phyloP scores from a whole-genome alignment of 2,888 invertebrate species.

The Dryobota labecula region DNA sequence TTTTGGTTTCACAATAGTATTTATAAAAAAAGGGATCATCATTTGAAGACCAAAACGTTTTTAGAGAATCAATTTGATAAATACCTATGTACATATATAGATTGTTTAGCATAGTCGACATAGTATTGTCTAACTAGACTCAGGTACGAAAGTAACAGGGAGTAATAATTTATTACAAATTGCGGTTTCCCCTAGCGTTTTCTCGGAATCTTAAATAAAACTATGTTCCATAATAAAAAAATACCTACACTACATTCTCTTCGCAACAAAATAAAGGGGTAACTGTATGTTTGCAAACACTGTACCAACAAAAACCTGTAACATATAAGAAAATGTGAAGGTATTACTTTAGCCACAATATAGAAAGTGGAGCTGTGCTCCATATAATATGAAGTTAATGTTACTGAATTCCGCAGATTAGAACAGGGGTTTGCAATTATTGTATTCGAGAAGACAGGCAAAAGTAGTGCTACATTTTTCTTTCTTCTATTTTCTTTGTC shows the following conservation, averaged over 20 bases:
- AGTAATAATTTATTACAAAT: conserved; percentile 39
- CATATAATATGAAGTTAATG: conserved; percentile 58
- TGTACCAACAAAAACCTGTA: conserved; percentile 51
- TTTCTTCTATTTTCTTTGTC: conserved; percentile 15
- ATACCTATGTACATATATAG: no score
- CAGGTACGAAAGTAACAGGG: conserved; percentile 4
- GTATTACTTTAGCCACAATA: conserved; percentile 53
- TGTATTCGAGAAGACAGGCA: conserved; percentile 37
- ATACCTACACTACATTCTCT: conserved; percentile 43
- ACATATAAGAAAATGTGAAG: conserved; percentile 55
- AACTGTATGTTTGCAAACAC: conserved; percentile 52
- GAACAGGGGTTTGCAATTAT: conserved; percentile 55
- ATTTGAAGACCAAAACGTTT: background rate
- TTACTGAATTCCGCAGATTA: conserved; percentile 52
- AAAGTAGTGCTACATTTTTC: conserved; percentile 20
- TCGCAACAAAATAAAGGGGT: conserved; percentile 53
- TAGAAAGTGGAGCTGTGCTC: conserved; percentile 39
- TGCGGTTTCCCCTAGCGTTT: conserved; percentile 24
- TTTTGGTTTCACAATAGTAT: background rate
- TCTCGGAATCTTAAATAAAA: conserved; percentile 29
- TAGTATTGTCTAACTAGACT: background rate
- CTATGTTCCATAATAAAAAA: conserved; percentile 42
- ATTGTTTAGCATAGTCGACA: background rate
- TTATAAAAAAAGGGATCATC: background rate
- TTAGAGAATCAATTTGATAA: background rate